These are phyloP conservation scores for Papilio protenor DNA, from an alignment of 2,888 invertebrate species.

Conservation along the genomic window DNA sequence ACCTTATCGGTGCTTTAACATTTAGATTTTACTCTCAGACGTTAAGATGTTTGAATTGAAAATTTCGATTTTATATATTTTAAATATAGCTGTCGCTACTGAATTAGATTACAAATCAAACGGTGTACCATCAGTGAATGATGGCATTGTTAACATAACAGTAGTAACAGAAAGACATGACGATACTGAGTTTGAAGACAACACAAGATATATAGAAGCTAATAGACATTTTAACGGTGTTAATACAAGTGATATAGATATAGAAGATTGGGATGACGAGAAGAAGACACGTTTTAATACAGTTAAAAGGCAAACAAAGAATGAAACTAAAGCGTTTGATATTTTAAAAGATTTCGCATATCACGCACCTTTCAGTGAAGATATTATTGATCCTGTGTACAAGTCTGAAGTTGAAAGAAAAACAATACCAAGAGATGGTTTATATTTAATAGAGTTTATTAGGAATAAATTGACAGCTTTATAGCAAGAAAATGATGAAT, in stretches of 20 bases:
- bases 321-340: conserved; percentile 33
- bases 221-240: not conserved
- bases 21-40: not conserved
- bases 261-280: not conserved
- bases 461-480: conserved; percentile 7
- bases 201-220: not conserved
- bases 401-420: conserved; percentile 33
- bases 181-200: conserved; percentile 1
- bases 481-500: not conserved
- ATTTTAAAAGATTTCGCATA: conserved; percentile 5
- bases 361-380: conserved; percentile 51
- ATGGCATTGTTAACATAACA: not conserved
- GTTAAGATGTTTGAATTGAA: conserved; percentile 14
- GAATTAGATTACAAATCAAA: conserved; percentile 5
- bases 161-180: not conserved
- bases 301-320: not conserved
- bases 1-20: not conserved
- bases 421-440: conserved; percentile 27
- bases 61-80: not conserved
- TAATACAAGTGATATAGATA: not conserved
- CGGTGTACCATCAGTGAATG: not conserved
- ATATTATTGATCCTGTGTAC: conserved; percentile 44
- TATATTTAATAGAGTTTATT: conserved; percentile 24
- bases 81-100: not conserved
- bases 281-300: conserved; percentile 24